A percentile compares a stretch with the other conserved stretches of the same genome.
Evolutionary conservation across 2,797 vertebrate species (phyloP).

Genomic region (Thamnophis elegans): DNA sequence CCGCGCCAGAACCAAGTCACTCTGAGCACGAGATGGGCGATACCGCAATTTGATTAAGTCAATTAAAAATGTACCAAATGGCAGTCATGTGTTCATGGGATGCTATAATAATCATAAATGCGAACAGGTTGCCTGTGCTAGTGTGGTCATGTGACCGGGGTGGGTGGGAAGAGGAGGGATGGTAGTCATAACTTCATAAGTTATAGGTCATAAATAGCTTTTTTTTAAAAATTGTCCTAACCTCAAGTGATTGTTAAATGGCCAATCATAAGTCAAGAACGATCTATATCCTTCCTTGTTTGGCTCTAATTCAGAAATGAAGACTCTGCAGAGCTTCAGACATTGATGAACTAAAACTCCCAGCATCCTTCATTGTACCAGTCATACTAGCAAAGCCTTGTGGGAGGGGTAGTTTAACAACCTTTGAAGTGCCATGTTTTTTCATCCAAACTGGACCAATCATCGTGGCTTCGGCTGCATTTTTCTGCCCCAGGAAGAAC

Average conservation of each 20-base stretch:
- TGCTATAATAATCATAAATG: neutral
- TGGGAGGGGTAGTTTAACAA: neutral
- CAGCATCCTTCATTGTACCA: neutral
- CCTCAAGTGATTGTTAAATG: neutral
- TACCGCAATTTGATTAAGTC: neutral
- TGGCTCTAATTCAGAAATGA: neutral
- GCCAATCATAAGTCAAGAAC: neutral
- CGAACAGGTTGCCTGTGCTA: neutral
- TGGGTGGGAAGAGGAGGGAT: neutral
- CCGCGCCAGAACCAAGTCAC: neutral
- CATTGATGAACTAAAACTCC: neutral
- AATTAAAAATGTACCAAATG: neutral
- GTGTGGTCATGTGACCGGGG: neutral
- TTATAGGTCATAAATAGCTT: neutral
- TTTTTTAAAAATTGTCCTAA: neutral
- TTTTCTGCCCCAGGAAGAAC: neutral
- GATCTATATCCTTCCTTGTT: neutral
- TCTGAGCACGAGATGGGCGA: neutral
- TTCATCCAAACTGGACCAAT: neutral
- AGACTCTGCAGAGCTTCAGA: neutral
- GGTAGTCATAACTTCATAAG: neutral
- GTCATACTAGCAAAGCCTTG: neutral
- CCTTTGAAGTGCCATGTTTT: neutral
- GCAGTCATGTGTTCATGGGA: neutral
- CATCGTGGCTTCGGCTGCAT: neutral